phyloP scores from a whole-genome alignment of 2,797 vertebrate genomes.

The Mus spretus region DNA sequence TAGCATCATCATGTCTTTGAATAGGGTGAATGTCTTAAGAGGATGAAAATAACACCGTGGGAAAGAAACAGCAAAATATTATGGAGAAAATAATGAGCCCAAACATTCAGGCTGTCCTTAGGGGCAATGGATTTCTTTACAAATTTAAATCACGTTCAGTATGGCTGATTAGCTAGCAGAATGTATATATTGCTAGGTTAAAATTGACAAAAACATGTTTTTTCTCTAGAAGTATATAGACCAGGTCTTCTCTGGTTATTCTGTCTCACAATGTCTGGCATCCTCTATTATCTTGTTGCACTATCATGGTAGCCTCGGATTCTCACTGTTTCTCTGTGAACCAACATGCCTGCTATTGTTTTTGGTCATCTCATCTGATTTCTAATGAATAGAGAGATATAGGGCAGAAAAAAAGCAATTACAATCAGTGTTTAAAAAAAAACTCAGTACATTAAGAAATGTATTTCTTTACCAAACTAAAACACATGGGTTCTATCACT shows the following conservation, averaged over 20 bases:
- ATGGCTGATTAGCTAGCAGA: background rate
- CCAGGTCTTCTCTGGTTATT: background rate
- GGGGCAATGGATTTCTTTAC: background rate
- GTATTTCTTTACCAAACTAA: slow-evolving; percentile 19
- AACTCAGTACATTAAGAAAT: background rate
- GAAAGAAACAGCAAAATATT: background rate
- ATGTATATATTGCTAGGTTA: background rate
- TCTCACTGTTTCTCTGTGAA: background rate
- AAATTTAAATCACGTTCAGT: slow-evolving; percentile 1
- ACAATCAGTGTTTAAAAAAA: background rate
- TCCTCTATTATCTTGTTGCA: background rate
- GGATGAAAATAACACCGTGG: background rate
- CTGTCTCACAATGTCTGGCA: background rate
- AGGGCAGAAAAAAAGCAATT: background rate
- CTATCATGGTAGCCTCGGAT: background rate
- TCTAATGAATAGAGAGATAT: background rate
- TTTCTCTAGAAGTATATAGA: background rate
- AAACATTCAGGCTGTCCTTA: background rate
- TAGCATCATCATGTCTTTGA: background rate
- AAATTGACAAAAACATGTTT: background rate
- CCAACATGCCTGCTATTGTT: background rate
- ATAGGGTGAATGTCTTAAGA: background rate
- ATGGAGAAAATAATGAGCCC: background rate
- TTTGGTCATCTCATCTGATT: background rate
- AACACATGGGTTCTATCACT: background rate